A percentile compares a stretch with the other conserved stretches of the same genome.
phyloP scores from a whole-genome alignment of 92 coral and sea anemone genomes.

The Palythoa grandis region DNA sequence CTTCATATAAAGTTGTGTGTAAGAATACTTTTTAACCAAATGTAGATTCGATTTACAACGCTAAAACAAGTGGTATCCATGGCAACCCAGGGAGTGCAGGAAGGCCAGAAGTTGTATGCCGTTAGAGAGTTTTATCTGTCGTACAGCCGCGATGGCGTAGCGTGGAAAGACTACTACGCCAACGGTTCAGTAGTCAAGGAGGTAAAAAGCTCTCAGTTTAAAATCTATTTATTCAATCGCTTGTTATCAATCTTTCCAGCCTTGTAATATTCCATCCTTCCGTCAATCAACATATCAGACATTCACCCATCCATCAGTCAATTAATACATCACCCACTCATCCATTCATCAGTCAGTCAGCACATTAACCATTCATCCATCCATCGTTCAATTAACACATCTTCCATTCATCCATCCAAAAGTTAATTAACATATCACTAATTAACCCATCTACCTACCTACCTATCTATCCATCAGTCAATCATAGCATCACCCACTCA shows the following conservation, averaged over 20 bases:
- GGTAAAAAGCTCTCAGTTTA: not conserved
- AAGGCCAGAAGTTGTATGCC: not conserved
- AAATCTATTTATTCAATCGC: no score
- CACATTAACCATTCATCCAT: no score
- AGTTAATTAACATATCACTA: no score
- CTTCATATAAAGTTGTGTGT: not conserved
- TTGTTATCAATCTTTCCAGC: no score
- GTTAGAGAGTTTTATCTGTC: slow-evolving; percentile 22
- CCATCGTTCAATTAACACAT: no score
- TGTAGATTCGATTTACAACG: slow-evolving; percentile 1
- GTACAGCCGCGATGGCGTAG: slow-evolving; percentile 6
- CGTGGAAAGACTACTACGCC: slow-evolving; percentile 28
- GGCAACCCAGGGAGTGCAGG: slow-evolving; percentile 17
- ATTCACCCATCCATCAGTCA: no score
- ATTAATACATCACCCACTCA: no score
- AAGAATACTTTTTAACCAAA: not conserved
- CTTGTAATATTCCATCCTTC: not conserved
- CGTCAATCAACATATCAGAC: not conserved
- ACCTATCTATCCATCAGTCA: no score
- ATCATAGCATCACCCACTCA: no score
- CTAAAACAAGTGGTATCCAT: slow-evolving; percentile 26
- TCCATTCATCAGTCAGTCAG: no score
- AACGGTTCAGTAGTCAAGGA: not conserved
- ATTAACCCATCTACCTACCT: no score
- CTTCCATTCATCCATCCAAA: no score